phyloP scores from a whole-genome alignment of 2,797 vertebrate genomes.

The Enteromius paludinosus region DNA sequence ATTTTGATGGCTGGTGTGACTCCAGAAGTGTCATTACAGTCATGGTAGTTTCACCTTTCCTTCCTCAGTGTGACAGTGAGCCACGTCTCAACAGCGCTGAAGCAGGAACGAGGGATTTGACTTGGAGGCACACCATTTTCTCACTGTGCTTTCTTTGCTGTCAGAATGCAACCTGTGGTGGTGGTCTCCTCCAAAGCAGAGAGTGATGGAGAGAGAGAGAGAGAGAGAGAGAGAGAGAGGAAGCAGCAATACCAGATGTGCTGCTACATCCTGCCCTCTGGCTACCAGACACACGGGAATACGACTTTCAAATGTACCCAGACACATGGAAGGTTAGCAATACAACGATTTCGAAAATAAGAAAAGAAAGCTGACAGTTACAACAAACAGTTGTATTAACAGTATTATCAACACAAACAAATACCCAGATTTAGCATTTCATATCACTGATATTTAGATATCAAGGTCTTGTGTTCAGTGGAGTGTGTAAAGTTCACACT shows the following conservation, averaged over 20 bases:
- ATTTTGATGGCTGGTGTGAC: not conserved
- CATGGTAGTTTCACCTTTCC: conserved; percentile 6
- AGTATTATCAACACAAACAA: no score
- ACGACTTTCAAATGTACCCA: conserved; percentile 13
- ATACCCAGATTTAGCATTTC: not conserved
- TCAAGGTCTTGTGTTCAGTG: no score
- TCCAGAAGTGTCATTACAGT: conserved; percentile 1
- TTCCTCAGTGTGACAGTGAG: not conserved
- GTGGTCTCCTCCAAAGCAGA: conserved; percentile 52
- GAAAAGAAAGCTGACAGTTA: not conserved
- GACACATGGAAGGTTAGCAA: conserved; percentile 1
- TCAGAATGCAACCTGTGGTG: conserved; percentile 17
- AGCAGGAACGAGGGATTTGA: conserved; percentile 3
- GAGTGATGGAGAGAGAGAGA: not conserved
- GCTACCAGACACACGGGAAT: conserved; percentile 23
- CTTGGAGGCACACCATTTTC: conserved; percentile 8
- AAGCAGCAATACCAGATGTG: not conserved
- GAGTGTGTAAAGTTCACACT: not conserved
- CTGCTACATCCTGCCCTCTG: conserved; percentile 31
- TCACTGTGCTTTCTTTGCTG: conserved; percentile 9
- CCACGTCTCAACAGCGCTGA: not conserved
- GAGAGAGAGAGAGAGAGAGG: not conserved
- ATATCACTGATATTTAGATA: not conserved
- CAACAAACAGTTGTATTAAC: conserved; percentile 8
- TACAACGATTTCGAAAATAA: not conserved